Conservation (phyloP, 2,797 vertebrate species). For the Erpetoichthys calabaricus region DNA sequence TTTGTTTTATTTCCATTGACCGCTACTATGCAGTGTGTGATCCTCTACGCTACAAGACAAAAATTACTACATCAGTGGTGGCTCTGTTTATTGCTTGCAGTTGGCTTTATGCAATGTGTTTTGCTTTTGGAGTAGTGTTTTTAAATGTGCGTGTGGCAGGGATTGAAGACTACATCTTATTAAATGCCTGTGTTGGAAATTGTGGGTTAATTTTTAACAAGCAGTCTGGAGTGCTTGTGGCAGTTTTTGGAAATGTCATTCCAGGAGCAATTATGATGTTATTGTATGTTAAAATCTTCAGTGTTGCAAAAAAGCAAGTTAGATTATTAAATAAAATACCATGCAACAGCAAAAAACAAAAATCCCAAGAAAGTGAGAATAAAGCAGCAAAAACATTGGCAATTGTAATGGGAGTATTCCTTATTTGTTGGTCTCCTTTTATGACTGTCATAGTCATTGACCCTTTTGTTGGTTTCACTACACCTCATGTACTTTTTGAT, state of each 20-base stretch:
- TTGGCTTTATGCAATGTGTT: constrained; percentile 18
- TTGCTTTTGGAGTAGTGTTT: constrained; percentile 22
- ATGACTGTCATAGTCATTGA: constrained; percentile 17
- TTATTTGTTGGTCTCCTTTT: constrained; percentile 24
- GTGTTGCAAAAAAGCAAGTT: constrained; percentile 19
- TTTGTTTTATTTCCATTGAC: constrained; percentile 23
- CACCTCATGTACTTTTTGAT: constrained; percentile 11
- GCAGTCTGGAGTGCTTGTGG: constrained; percentile 3
- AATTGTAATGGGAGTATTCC: constrained; percentile 21
- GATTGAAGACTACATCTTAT: constrained; percentile 14
- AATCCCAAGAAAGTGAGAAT: constrained; percentile 13
- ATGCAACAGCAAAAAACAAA: no score
- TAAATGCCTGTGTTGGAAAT: constrained; percentile 14
- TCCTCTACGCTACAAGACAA: constrained; percentile 20
- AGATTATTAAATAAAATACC: constrained; percentile 14
- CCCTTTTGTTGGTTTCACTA: constrained; percentile 17
- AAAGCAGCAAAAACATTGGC: constrained; percentile 20
- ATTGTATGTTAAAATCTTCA: constrained; percentile 18
- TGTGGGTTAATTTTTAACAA: constrained; percentile 18
- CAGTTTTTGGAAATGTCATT: constrained; percentile 16
- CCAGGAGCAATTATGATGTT: constrained; percentile 22
- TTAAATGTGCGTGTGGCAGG: constrained; percentile 21
- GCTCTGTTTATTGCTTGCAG: constrained; percentile 11
- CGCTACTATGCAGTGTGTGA: constrained; percentile 25
- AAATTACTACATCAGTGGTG: constrained; percentile 13